Evolutionary conservation across 2,888 invertebrate species (phyloP), one percentile per base, ranked within the genome.

Genomic region (Drosophila longiperda): DNA sequence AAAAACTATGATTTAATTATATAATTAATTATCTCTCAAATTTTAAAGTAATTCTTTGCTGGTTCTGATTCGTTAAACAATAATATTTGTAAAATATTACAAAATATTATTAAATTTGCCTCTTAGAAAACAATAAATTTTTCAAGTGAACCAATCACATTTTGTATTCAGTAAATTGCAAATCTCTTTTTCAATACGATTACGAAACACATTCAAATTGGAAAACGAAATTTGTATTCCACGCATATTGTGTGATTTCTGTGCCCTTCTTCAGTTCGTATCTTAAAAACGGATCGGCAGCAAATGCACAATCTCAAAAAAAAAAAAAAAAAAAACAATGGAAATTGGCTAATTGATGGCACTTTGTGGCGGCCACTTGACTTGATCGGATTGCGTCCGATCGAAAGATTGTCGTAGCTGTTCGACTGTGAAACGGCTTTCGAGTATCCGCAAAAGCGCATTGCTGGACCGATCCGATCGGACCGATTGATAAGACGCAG

Each of bases 261-360:
- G 15, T n/a, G 34, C 29, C 38, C 3, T 26, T 36, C 32, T 26
- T 15, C 11, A 38, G 8, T 12, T 5, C 15, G 12, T 40, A 71
- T 71, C 70, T 42, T 32, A 6, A 42, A 40, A 34, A 15, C 33
- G 15, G 60, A 75, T 75, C 58, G 32, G 11, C 48, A 53, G 20
- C 36, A 73, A 82, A 79, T 66, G 83, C 65, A 54, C 83, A 80
- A 15, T 49, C 45, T 23, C 2, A 3, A 49, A 49, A 49, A 49
- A 49, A 49, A 49, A 49, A 49, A 26, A 4, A 26, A 26, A 26
- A 26, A 26, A 29, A 67, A 69, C 73, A 82, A 82, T 65, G 66
- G 52, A 40, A 62, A 78, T 85, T 60, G 73, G 67, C 78, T 86
- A 84, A 84, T 84, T 86, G 75, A 78, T 72, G 89, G 81, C 66